Conservation (phyloP, 2,797 vertebrate species). For the Pteronotus mesoamericanus region DNA sequence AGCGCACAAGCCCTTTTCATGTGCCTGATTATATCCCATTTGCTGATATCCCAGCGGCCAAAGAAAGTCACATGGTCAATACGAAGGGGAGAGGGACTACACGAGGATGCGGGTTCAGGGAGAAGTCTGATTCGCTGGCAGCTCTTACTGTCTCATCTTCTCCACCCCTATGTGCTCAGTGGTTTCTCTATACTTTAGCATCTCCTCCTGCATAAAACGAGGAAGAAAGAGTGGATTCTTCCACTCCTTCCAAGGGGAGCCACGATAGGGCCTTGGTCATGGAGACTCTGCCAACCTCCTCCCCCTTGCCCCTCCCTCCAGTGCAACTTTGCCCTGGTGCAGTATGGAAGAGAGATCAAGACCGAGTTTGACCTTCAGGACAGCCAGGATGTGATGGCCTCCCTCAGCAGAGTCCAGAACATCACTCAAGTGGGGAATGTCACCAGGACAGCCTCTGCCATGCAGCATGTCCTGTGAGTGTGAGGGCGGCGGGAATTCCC, state of each 20-base stretch:
- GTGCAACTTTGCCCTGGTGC: conserved; percentile 87
- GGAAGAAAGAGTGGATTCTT: background rate
- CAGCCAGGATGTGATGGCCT: conserved; percentile 56
- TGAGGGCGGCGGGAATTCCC: background rate
- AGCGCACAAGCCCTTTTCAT: background rate
- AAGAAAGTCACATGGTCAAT: background rate
- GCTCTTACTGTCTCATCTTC: background rate
- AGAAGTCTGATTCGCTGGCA: background rate
- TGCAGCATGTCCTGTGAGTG: conserved; percentile 87
- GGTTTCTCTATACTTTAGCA: background rate
- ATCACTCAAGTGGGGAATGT: conserved; percentile 74
- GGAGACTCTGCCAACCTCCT: background rate
- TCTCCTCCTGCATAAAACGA: background rate
- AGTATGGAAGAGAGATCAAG: conserved; percentile 80
- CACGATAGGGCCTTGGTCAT: background rate
- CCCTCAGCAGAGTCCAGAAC: conserved; percentile 78
- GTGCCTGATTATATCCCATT: background rate
- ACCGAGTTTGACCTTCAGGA: conserved; percentile 84
- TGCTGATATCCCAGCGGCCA: background rate
- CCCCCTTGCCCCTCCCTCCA: conserved; percentile 25
- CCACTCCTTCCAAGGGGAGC: background rate
- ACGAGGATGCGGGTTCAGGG: background rate
- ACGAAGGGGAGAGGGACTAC: background rate
- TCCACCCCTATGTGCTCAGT: background rate
- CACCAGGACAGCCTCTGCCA: conserved; percentile 86